These are phyloP conservation scores for Athalia rosae DNA, from an alignment of 2,888 invertebrate genomes.

Conservation along the genomic window DNA sequence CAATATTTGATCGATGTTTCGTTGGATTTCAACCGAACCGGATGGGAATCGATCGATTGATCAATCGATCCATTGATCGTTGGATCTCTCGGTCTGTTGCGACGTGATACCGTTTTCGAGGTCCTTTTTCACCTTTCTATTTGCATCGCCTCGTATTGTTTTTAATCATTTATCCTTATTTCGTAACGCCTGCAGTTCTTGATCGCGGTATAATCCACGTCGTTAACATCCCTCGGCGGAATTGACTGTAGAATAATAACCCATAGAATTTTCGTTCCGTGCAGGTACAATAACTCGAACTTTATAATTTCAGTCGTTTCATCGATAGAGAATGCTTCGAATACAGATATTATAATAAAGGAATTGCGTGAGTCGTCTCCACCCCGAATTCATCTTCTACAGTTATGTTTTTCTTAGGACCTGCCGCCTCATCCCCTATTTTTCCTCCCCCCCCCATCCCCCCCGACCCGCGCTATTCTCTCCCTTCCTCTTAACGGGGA, in stretches of 20 bases:
- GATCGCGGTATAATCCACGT: too few relatives aligned
- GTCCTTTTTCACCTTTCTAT: too few relatives aligned
- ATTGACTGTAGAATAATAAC: too few relatives aligned
- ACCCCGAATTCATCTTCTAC: constrained; percentile 48
- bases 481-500: not conserved
- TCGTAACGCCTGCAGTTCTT: too few relatives aligned
- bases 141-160: too few relatives aligned
- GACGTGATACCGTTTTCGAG: too few relatives aligned
- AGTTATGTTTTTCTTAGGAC: constrained; percentile 53
- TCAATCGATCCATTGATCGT: too few relatives aligned
- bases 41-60: constrained; percentile 33
- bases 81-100: too few relatives aligned
- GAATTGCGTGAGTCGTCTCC: constrained; percentile 22
- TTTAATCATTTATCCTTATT: too few relatives aligned
- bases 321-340: constrained; percentile 59
- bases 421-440: constrained; percentile 15
- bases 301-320: constrained; percentile 62
- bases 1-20: constrained; percentile 24
- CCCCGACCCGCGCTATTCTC: not conserved
- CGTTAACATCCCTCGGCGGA: too few relatives aligned
- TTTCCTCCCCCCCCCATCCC: constrained; percentile 13
- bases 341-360: constrained; percentile 52
- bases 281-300: constrained; percentile 17
- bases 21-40: constrained; percentile 16
- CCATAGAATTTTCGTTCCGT: too few relatives aligned